Evolutionary conservation across 2,888 invertebrate species (phyloP).

Genomic region (Carcina quercana): DNA sequence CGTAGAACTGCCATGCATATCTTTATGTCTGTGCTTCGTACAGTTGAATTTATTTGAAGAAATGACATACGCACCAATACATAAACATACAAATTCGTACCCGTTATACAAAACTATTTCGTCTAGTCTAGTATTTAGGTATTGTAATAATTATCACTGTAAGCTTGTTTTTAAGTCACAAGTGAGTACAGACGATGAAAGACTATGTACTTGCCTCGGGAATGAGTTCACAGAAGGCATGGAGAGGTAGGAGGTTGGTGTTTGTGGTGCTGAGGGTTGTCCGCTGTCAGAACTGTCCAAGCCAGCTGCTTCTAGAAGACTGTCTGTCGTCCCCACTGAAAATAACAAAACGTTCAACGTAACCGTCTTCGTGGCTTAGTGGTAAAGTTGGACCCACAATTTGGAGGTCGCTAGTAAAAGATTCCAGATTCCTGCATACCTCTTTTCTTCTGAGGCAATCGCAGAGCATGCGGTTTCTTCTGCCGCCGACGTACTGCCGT

Average conservation of each 20-base stretch:
- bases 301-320: conserved; percentile 58
- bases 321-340: conserved; percentile 63
- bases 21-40: too few species aligned
- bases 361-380: not conserved
- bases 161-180: too few species aligned
- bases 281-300: conserved; percentile 62
- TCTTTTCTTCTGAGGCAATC: conserved; percentile 62
- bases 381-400: not conserved
- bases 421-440: conserved; percentile 24
- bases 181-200: too few species aligned
- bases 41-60: too few species aligned
- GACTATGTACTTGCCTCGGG: too few species aligned
- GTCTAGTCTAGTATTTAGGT: too few species aligned
- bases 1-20: too few species aligned
- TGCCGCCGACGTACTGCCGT: conserved; percentile 54
- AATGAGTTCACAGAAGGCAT: conserved; percentile 92
- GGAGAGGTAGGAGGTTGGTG: conserved; percentile 86
- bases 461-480: conserved; percentile 57
- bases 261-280: conserved; percentile 60
- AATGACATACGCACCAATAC: too few species aligned
- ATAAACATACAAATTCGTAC: too few species aligned
- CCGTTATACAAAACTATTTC: too few species aligned
- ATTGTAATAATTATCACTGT: too few species aligned
- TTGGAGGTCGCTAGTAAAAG: not conserved
- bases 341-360: not conserved